Evolutionary conservation across 2,888 invertebrate species (phyloP).

Genomic region (Spodoptera picta): DNA sequence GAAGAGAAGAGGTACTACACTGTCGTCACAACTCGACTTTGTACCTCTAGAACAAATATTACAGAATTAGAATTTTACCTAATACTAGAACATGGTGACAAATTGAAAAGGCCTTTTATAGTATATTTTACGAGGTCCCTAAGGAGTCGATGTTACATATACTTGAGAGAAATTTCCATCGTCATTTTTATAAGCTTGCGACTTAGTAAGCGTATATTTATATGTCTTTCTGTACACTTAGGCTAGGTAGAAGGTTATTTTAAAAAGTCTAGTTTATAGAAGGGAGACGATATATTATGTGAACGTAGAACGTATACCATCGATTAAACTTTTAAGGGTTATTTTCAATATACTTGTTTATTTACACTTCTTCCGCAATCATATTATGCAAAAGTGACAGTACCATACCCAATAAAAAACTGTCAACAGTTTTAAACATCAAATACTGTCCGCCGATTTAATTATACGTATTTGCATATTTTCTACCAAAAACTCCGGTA

Average conservation of each 20-base stretch:
- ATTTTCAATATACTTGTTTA: too few species aligned
- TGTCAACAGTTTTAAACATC: conserved; percentile 68
- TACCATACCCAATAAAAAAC: conserved; percentile 62
- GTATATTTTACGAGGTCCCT: conserved; percentile 72
- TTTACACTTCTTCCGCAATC: background rate
- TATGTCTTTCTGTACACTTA: conserved; percentile 28
- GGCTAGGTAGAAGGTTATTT: too few species aligned
- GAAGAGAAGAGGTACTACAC: too few species aligned
- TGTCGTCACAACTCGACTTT: too few species aligned
- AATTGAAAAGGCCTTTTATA: conserved; percentile 80
- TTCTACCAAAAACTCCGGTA: conserved; percentile 64
- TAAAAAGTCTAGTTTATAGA: too few species aligned
- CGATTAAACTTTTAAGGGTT: too few species aligned
- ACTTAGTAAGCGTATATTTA: conserved; percentile 38
- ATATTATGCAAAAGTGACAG: conserved; percentile 31
- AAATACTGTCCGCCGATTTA: conserved; percentile 76
- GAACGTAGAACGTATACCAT: too few species aligned
- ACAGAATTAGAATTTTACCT: conserved; percentile 44
- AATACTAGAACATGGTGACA: conserved; percentile 63
- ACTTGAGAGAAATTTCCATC: conserved; percentile 57
- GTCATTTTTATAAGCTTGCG: conserved; percentile 60
- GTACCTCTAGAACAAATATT: conserved; percentile 13
- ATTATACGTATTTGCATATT: conserved; percentile 82
- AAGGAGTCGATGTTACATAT: conserved; percentile 64
- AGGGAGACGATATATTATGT: too few species aligned